Conservation (phyloP, 2,797 vertebrate species). For the Rhinella marina region DNA sequence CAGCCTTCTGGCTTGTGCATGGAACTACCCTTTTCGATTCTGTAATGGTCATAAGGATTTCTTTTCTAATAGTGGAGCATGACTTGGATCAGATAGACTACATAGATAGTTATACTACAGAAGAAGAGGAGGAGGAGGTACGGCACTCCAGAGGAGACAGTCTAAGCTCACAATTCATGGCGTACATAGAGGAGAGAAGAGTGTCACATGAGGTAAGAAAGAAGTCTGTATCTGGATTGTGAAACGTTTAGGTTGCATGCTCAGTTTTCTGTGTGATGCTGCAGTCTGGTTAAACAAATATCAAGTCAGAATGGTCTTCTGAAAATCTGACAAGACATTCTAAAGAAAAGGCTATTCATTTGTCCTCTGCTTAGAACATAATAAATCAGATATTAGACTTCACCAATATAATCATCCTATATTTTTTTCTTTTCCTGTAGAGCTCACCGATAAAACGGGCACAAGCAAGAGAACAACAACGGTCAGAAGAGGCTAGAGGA, state of each 20-base stretch:
- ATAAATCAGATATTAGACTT: too few species aligned
- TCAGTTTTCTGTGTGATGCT: too few species aligned
- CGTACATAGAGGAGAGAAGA: slow-evolving; percentile 90
- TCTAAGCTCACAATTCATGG: slow-evolving; percentile 96
- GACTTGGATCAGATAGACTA: slow-evolving; percentile 95
- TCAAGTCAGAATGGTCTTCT: too few species aligned
- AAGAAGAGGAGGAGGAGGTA: slow-evolving; percentile 86
- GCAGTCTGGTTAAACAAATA: too few species aligned
- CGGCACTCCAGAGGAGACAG: slow-evolving; percentile 78
- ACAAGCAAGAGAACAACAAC: slow-evolving; percentile 73
- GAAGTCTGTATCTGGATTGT: neutral
- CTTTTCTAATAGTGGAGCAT: slow-evolving; percentile 75
- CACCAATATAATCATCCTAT: too few species aligned
- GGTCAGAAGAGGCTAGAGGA: slow-evolving; percentile 80
- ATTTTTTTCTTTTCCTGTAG: slow-evolving; percentile 71
- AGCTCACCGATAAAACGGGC: slow-evolving; percentile 79
- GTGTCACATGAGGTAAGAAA: slow-evolving; percentile 85
- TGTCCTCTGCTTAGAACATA: too few species aligned
- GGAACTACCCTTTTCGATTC: neutral
- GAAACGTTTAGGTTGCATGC: too few species aligned
- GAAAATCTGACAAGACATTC: too few species aligned
- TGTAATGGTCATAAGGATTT: neutral
- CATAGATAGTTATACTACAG: slow-evolving; percentile 90
- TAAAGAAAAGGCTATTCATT: too few species aligned
- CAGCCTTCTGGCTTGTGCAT: neutral